Percentiles rank a stretch among this genome's conserved stretches.
Evolutionary conservation across 2,888 invertebrate species (phyloP).

Genomic region (Melolontha melolontha): DNA sequence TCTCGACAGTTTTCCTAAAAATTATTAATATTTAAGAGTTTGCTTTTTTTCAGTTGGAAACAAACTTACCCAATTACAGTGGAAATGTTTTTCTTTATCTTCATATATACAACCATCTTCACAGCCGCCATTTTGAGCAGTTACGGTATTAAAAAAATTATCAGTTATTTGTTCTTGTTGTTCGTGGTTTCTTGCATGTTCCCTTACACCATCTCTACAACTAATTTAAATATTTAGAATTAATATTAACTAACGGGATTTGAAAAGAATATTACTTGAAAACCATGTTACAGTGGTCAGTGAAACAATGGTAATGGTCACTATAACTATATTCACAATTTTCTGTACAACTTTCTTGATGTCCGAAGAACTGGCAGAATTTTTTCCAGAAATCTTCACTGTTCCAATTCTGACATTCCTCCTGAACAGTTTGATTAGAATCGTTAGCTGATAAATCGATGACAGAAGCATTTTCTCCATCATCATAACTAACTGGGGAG

Average conservation of each 20-base stretch:
- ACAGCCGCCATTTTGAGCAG: conserved; percentile 74
- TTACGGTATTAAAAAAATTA: conserved; percentile 76
- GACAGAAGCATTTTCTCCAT: conserved; percentile 61
- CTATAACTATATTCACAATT: conserved; percentile 74
- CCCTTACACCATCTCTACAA: conserved; percentile 79
- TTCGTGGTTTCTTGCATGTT: conserved; percentile 90
- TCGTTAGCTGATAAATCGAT: conserved; percentile 64
- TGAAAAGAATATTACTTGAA: conserved; percentile 69
- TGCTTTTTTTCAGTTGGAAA: no score
- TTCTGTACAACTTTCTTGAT: conserved; percentile 58
- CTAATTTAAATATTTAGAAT: conserved; percentile 56
- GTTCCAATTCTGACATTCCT: conserved; percentile 53
- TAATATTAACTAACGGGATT: conserved; percentile 1
- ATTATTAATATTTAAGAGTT: conserved; percentile 17
- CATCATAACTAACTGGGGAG: conserved; percentile 67
- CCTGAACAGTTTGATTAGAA: conserved; percentile 57
- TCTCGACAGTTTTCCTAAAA: conserved; percentile 83
- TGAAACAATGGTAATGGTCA: conserved; percentile 90
- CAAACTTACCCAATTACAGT: conserved; percentile 86
- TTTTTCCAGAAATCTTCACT: conserved; percentile 71
- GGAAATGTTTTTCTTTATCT: conserved; percentile 85
- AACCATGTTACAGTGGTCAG: conserved; percentile 80
- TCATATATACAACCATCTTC: conserved; percentile 79
- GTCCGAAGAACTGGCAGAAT: conserved; percentile 66
- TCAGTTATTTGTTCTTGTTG: conserved; percentile 89